Conservation (phyloP, 2,797 vertebrate species). For the Thamnophis elegans region DNA sequence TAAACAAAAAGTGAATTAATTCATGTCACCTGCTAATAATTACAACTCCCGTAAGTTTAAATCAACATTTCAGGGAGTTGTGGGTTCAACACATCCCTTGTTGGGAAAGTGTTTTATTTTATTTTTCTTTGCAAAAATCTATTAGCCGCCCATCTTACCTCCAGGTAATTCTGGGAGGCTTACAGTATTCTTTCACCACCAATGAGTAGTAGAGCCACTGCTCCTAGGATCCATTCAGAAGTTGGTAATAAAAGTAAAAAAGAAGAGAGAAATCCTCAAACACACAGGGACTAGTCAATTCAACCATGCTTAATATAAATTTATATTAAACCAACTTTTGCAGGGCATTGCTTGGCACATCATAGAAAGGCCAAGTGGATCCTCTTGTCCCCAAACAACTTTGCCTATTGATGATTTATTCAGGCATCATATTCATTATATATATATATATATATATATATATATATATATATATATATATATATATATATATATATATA, state of each 20-base stretch:
- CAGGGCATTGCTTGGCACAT: not conserved
- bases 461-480: no score
- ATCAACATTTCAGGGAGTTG: not conserved
- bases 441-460: no score
- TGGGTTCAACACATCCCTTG: not conserved
- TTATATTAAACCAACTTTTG: not conserved
- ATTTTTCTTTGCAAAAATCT: not conserved
- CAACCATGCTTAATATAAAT: not conserved
- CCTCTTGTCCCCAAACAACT: not conserved
- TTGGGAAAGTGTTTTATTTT: not conserved
- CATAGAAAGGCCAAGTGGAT: not conserved
- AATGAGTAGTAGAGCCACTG: not conserved
- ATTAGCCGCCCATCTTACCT: not conserved
- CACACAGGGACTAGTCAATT: not conserved
- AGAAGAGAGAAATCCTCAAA: not conserved
- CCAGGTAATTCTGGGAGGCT: not conserved
- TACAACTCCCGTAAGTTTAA: not conserved
- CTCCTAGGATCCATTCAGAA: not conserved
- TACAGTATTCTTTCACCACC: not conserved
- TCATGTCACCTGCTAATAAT: not conserved
- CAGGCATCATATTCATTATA: no score
- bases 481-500: no score
- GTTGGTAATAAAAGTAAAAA: not conserved
- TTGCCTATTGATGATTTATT: not conserved
- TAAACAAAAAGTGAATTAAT: not conserved